Conservation (phyloP, 2,797 vertebrate genomes). For the Sebastiscus tertius region DNA sequence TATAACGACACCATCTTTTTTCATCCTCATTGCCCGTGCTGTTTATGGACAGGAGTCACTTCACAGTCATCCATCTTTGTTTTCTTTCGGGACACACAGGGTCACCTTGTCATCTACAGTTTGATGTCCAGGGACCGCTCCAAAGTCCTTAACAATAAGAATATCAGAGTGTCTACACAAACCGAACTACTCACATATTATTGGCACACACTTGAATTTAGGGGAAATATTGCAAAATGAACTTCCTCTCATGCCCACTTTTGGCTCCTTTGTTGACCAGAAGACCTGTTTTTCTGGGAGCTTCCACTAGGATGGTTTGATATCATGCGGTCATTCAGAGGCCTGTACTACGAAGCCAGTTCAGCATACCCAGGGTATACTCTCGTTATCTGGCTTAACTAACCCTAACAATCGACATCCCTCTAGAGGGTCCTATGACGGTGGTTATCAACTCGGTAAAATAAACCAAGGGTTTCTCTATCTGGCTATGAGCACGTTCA, state of each 20-base stretch:
- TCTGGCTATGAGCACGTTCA: too few relatives aligned
- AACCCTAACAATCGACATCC: too few relatives aligned
- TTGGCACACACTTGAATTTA: neutral
- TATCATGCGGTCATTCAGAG: neutral
- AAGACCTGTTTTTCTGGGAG: neutral
- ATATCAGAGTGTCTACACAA: neutral
- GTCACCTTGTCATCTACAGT: constrained; percentile 2
- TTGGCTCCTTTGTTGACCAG: neutral
- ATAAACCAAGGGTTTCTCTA: too few relatives aligned
- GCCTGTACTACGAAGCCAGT: too few relatives aligned
- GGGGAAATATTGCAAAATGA: neutral
- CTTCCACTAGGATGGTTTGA: neutral
- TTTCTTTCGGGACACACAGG: neutral
- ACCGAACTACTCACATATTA: neutral
- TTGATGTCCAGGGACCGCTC: neutral
- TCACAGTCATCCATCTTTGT: constrained; percentile 16
- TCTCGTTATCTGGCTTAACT: too few relatives aligned
- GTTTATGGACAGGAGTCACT: neutral
- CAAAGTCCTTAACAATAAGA: constrained; percentile 14
- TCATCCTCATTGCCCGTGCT: neutral
- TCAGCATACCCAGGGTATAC: too few relatives aligned
- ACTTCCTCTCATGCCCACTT: neutral
- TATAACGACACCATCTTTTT: neutral
- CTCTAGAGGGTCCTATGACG: too few relatives aligned
- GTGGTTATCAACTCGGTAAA: too few relatives aligned